phyloP scores from a whole-genome alignment of 1,140 invertebrate species.

The Paralvinella palmiformis region DNA sequence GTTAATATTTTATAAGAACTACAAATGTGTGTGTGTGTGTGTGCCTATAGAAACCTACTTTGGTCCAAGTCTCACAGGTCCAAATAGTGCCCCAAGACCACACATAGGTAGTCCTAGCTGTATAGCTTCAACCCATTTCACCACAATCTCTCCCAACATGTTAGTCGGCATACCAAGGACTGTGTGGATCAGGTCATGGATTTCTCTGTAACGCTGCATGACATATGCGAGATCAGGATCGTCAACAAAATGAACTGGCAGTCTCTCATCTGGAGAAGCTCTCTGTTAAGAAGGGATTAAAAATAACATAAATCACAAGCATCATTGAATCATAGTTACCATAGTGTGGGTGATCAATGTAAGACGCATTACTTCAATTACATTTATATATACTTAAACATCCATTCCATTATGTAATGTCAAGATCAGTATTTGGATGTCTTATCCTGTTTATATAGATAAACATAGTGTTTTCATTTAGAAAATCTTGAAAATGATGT shows the following conservation, averaged over 20 bases:
- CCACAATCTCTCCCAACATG: constrained; percentile 81
- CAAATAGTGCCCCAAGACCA: constrained; percentile 47
- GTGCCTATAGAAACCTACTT: constrained; percentile 57
- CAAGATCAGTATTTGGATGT: too few relatives aligned
- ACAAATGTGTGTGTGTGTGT: neutral
- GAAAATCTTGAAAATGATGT: too few relatives aligned
- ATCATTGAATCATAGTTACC: neutral
- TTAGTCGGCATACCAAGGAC: constrained; percentile 88
- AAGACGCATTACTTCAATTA: too few relatives aligned
- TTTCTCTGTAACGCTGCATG: constrained; percentile 93
- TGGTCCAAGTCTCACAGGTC: constrained; percentile 53
- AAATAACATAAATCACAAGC: neutral
- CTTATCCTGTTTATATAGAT: too few relatives aligned
- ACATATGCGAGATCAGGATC: constrained; percentile 88
- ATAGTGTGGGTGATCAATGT: too few relatives aligned
- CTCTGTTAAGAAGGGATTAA: neutral
- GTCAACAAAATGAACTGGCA: constrained; percentile 83
- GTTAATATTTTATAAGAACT: neutral
- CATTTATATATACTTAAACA: too few relatives aligned
- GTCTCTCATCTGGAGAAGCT: constrained; percentile 76
- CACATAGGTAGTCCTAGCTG: constrained; percentile 54
- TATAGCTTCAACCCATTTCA: constrained; percentile 96
- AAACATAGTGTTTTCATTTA: too few relatives aligned
- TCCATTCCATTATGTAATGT: too few relatives aligned
- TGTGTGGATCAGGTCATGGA: constrained; percentile 91